Evolutionary conservation across 2,888 invertebrate species (phyloP).

Genomic region (Aporophyla lueneburgensis): DNA sequence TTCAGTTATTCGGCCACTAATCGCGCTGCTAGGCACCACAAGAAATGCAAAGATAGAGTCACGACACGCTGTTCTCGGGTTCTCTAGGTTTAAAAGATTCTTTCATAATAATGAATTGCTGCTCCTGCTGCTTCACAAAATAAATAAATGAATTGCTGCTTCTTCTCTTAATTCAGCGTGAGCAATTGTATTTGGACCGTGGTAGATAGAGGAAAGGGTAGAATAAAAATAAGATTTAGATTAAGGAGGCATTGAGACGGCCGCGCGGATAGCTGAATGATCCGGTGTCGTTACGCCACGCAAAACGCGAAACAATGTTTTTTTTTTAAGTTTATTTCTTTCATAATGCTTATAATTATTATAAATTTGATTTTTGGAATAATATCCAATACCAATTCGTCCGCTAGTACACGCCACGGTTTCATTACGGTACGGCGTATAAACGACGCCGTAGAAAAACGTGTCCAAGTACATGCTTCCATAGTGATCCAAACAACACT

Average conservation of each 20-base stretch:
- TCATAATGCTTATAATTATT: too few relatives aligned
- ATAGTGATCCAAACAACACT: too few relatives aligned
- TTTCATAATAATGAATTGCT: background rate
- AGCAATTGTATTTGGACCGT: background rate
- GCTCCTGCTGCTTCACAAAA: background rate
- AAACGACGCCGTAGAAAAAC: too few relatives aligned
- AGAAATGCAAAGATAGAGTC: background rate
- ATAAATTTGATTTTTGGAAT: background rate
- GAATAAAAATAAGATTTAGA: background rate
- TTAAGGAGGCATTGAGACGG: background rate
- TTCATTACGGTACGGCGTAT: too few relatives aligned
- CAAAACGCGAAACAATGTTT: background rate
- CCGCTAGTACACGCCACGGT: too few relatives aligned
- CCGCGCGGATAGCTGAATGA: background rate
- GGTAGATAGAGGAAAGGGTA: too few relatives aligned
- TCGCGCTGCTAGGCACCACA: constrained; percentile 1
- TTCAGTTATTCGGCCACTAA: constrained; percentile 25
- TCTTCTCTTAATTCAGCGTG: background rate
- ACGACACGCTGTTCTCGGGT: background rate
- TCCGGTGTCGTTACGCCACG: background rate
- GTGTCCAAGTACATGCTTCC: too few relatives aligned
- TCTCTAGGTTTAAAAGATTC: constrained; percentile 8
- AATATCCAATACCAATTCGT: background rate
- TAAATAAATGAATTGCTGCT: background rate
- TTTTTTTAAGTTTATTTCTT: too few relatives aligned